Evolutionary conservation across 2,113 vertebrate genomes (phyloP), one percentile per base, ranked within the genome.

Genomic region (Antechinus flavipes): DNA sequence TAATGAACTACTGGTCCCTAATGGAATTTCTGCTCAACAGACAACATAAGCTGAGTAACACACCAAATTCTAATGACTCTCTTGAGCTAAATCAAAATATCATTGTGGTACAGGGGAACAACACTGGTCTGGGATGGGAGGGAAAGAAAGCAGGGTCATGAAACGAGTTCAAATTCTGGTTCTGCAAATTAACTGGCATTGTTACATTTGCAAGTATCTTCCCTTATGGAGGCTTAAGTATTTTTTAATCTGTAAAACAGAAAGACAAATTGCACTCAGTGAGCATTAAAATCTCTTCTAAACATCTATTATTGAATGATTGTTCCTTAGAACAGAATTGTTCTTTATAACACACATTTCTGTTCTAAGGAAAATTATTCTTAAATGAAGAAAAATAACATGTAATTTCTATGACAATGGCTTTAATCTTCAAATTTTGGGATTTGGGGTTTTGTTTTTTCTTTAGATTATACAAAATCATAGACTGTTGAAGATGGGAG

Each of bases 1-100:
- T 97, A 92, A 55, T 2, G 95, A 30, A 54, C 91, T 47, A 93
- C 94, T 94, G 90, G 12, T 95, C 96, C 91, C 92, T 97, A 94
- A 91, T 95, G 46, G 92, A 94, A 95, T 96, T 92, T 93, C n/a
- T 47, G 54, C 84, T 94, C n/a, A 89, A 68, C 91, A 94, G 49
- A 90, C 50, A 92, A 84, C 56, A 8, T 92, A 50, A 93, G 11
- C 46, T 14, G 26, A 94, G 61, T 24, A 93, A 91, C 84, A 56
- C 90, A 50, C 8, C 25, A 68, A 90, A 84, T 91, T 89, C 54
- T 35, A 49, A 90, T 50, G 54, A 27, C 22, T 84, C 91, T 94
- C 76, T 58, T 47, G 50, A 93, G 93, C 91, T 89, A 92, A 42
- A 89, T 22, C 5, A 61, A 47, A 53, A 16, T 24, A 54, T 12